Conservation (phyloP, 2,797 vertebrate species). For the Echiichthys vipera region DNA sequence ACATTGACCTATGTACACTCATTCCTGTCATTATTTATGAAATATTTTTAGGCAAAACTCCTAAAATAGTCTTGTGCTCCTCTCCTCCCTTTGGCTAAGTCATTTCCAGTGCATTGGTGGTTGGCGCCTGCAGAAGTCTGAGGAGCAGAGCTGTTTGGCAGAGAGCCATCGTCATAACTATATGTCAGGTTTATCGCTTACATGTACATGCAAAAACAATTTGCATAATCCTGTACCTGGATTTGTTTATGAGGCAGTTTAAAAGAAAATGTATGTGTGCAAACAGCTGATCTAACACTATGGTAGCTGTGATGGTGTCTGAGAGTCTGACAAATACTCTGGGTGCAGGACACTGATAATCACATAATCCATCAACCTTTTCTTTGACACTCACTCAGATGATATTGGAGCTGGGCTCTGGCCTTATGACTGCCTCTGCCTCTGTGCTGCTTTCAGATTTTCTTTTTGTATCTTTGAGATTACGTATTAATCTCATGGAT, state of each 20-base stretch:
- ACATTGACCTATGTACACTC: slow-evolving; percentile 60
- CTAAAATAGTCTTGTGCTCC: slow-evolving; percentile 73
- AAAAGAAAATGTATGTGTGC: slow-evolving; percentile 5
- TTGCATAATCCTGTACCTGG: slow-evolving; percentile 48
- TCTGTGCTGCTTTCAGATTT: neutral
- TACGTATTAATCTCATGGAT: neutral
- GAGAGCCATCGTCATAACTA: slow-evolving; percentile 52
- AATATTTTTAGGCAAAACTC: slow-evolving; percentile 77
- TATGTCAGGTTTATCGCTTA: slow-evolving; percentile 59
- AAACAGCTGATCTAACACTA: slow-evolving; percentile 35
- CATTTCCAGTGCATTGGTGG: slow-evolving; percentile 68
- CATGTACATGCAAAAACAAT: slow-evolving; percentile 54
- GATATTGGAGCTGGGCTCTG: slow-evolving; percentile 38
- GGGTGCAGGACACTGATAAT: slow-evolving; percentile 31
- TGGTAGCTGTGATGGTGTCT: slow-evolving; percentile 13
- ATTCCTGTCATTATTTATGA: slow-evolving; percentile 79
- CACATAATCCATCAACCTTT: slow-evolving; percentile 46
- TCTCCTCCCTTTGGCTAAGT: slow-evolving; percentile 64
- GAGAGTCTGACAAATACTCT: slow-evolving; percentile 33
- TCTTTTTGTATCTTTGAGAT: neutral
- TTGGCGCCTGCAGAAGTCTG: slow-evolving; percentile 75
- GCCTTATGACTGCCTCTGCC: slow-evolving; percentile 17
- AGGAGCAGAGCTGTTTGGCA: slow-evolving; percentile 66
- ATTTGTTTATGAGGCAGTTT: slow-evolving; percentile 46
- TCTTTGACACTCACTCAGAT: slow-evolving; percentile 31